Conservation (phyloP, 2,797 vertebrate genomes). For the Myotis findleyi region DNA sequence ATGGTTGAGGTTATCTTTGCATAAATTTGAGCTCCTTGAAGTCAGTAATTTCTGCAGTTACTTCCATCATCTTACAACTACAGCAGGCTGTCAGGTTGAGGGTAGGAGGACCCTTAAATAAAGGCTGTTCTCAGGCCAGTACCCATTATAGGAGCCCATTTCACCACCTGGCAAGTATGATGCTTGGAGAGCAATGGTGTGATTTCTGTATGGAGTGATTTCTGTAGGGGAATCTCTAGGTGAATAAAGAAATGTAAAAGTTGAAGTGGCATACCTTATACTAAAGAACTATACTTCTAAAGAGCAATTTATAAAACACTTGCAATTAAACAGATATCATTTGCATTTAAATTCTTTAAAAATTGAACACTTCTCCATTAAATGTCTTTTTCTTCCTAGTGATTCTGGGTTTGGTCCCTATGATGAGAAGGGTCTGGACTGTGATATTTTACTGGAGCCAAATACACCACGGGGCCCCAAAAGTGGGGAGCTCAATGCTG, state of each 20-base stretch:
- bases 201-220: not conserved
- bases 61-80: not conserved
- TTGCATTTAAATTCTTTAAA: constrained; percentile 37
- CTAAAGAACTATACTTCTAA: constrained; percentile 6
- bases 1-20: constrained; percentile 9
- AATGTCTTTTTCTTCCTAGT: constrained; percentile 80
- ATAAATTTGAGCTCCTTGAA: constrained; percentile 13
- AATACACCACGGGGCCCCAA: constrained; percentile 89
- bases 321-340: constrained; percentile 8
- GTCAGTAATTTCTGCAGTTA: constrained; percentile 4
- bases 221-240: not conserved
- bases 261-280: not conserved
- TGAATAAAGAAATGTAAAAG: constrained; percentile 24
- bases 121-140: not conserved
- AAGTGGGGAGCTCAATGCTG: constrained; percentile 92
- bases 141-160: not conserved
- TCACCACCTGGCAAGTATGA: not conserved
- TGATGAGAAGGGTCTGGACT: constrained; percentile 91
- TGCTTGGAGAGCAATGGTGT: not conserved
- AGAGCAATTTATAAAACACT: not conserved
- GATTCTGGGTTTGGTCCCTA: constrained; percentile 85
- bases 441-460: constrained; percentile 92
- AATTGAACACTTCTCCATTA: constrained; percentile 21
- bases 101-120: not conserved
- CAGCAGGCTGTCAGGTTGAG: not conserved